Evolutionary conservation across 2,113 vertebrate genomes (phyloP), one percentile per base, ranked within the genome.

Genomic region (Mastomys coucha): DNA sequence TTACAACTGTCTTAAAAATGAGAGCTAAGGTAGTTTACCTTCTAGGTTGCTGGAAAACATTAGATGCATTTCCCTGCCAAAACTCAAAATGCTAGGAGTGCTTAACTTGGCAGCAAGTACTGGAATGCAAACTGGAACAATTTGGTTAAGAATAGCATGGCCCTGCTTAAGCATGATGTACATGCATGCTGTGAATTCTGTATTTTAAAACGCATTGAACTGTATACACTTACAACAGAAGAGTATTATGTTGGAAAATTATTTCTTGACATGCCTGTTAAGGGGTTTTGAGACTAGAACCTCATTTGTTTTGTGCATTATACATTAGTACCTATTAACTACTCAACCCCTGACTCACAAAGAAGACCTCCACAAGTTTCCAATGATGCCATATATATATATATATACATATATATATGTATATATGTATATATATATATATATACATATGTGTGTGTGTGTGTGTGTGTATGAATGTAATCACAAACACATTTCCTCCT

Each of bases 171-270:
- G 73, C 33, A 86, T 58, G 31, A 69, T 67, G 33, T 60, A 39
- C 28, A 82, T 91, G 80, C 86, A 45, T 3, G 89, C 88, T n/a
- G 39, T 91, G 24, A 4, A 6, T 51, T 91, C 49, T 10, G 60
- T 53, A 24, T 91, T 85, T 91, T 60, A 91, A 95, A 89, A 69
- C 24, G 77, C 36, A 86, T 13, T 96, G 53, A 97, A 89, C 39
- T 96, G 60, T 89, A 65, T 58, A 84, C 31, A 39, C 31, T 82
- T 91, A 78, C 39, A 84, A 75, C 22, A 33, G 58, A 3, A 14
- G 73, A 81, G n/a, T 67, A 94, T 91, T 39, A 70, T 49, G 24
- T 69, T 84, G 2, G 6, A 12, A 86, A 92, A 84, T 91, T 97
- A 67, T 58, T 81, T 77, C 12, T 96, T 53, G 81, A 81, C 9